phyloP scores from a whole-genome alignment of 1,140 invertebrate genomes.

The Micrasema minimum region DNA sequence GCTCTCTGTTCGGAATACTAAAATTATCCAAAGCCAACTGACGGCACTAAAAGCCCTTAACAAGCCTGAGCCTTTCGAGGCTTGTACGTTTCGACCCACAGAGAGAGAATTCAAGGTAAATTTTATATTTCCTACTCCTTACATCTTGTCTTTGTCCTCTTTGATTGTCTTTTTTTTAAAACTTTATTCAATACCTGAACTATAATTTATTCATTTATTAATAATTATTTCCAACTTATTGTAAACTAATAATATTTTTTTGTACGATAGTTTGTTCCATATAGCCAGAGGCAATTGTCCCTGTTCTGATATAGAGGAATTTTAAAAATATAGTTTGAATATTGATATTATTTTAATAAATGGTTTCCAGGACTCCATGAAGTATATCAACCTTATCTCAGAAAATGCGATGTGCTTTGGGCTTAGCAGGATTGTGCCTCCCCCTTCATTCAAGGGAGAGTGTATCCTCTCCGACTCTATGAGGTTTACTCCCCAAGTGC shows the following conservation, averaged over 20 bases:
- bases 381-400: conserved; percentile 88
- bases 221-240: conserved; percentile 5
- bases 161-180: not conserved
- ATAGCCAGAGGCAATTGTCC: too few species aligned
- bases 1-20: too few species aligned
- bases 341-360: too few species aligned
- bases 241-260: too few species aligned
- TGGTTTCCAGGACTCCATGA: conserved; percentile 83
- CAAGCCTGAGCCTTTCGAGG: conserved; percentile 74
- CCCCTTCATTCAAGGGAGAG: conserved; percentile 87
- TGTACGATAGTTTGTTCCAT: too few species aligned
- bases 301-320: too few species aligned
- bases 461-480: conserved; percentile 88
- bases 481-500: conserved; percentile 90
- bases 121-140: not conserved
- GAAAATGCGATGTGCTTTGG: conserved; percentile 84
- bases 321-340: too few species aligned
- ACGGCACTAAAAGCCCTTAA: not conserved
- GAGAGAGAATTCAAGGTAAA: conserved; percentile 78
- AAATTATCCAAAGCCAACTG: too few species aligned
- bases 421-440: conserved; percentile 91
- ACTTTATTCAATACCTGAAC: not conserved
- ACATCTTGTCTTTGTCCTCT: not conserved
- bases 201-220: too few species aligned
- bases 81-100: conserved; percentile 83